phyloP scores from a whole-genome alignment of 2,888 invertebrate species.

The Lithophane semibrunnea region DNA sequence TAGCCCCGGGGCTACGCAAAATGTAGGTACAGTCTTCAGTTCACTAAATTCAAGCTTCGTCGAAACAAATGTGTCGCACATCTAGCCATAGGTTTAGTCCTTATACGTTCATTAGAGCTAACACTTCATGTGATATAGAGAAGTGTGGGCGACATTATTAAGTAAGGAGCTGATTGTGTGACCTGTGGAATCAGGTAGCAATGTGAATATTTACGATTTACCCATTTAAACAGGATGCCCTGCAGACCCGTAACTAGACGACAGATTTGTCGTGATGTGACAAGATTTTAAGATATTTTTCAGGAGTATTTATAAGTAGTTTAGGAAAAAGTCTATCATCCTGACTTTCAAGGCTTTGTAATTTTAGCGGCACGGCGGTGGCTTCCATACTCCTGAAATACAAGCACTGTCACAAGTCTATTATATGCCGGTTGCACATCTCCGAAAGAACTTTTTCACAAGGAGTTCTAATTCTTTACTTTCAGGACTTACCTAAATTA shows the following conservation, averaged over 20 bases:
- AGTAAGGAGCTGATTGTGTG: conserved; percentile 28
- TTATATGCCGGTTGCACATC: background rate
- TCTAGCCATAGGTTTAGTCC: background rate
- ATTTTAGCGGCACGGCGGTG: background rate
- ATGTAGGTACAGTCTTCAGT: background rate
- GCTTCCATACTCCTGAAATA: background rate
- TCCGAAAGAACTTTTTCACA: background rate
- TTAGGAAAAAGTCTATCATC: background rate
- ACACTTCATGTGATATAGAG: background rate
- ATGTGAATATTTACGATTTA: background rate
- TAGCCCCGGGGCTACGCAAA: background rate
- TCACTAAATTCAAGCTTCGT: background rate
- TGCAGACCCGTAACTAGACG: background rate
- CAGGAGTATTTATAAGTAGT: background rate
- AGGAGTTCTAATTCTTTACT: background rate
- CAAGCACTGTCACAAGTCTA: background rate
- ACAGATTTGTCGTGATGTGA: background rate
- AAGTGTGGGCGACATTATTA: conserved; percentile 37
- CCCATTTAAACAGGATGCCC: background rate
- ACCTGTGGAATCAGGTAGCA: background rate
- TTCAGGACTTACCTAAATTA: background rate
- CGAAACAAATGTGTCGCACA: conserved; percentile 7
- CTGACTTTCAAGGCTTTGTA: background rate
- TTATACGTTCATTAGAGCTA: conserved; percentile 36
- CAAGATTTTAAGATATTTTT: background rate